Conservation (phyloP, 2,888 invertebrate species). For the Apamea crenata region DNA sequence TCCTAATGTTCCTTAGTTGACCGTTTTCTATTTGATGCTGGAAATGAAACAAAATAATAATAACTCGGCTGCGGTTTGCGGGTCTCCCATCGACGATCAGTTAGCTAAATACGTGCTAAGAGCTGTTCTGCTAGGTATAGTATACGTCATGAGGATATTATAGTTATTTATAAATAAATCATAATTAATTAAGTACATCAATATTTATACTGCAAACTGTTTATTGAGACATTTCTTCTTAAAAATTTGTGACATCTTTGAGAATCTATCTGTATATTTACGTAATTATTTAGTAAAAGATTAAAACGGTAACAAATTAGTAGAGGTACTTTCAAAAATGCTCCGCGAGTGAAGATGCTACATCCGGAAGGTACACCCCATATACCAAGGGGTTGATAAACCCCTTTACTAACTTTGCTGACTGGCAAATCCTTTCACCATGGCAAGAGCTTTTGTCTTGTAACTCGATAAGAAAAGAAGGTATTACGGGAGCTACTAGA, state of each 20-base stretch:
- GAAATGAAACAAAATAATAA: slow-evolving; percentile 34
- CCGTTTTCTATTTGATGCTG: slow-evolving; percentile 5
- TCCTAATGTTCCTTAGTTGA: not conserved
- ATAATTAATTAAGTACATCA: not conserved
- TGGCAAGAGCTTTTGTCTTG: not conserved
- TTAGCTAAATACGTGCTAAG: slow-evolving; percentile 45
- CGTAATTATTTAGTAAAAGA: too few species aligned
- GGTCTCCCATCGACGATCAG: slow-evolving; percentile 32
- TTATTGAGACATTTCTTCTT: slow-evolving; percentile 8
- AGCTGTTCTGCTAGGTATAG: not conserved
- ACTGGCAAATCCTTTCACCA: not conserved
- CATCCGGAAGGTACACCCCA: not conserved
- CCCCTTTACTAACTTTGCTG: not conserved
- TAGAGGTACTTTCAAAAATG: not conserved
- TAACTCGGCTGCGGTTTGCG: slow-evolving; percentile 27
- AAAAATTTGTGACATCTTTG: not conserved
- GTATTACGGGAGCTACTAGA: not conserved
- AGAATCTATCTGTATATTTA: not conserved
- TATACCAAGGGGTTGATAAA: not conserved
- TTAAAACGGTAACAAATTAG: not conserved
- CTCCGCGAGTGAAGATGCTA: not conserved
- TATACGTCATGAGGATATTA: slow-evolving; percentile 17
- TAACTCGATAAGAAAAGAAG: not conserved
- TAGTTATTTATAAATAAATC: slow-evolving; percentile 14
- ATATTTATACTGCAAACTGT: not conserved